Evolutionary conservation across 1,140 invertebrate species (phyloP).

Genomic region (Rhopalosiphum maidis): DNA sequence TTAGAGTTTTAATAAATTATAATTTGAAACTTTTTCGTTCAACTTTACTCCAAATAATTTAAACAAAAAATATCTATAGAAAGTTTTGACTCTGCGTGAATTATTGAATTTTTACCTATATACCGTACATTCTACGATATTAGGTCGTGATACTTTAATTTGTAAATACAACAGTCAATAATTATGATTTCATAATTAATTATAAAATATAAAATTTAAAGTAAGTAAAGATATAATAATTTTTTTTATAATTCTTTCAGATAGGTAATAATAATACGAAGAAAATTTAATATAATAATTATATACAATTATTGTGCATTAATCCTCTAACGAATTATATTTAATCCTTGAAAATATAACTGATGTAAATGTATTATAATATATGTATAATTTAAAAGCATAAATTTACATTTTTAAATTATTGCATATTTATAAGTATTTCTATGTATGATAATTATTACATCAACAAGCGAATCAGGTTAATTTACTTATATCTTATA

Average conservation of each 20-base stretch:
- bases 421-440: too few species aligned
- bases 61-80: neutral
- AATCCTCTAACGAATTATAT: neutral
- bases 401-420: neutral
- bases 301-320: neutral
- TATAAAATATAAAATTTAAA: too few species aligned
- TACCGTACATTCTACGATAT: neutral
- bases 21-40: neutral
- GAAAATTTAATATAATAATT: too few species aligned
- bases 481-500: too few species aligned
- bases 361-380: neutral
- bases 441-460: too few species aligned
- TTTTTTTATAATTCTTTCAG: too few species aligned
- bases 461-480: too few species aligned
- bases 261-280: too few species aligned
- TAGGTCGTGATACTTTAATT: neutral
- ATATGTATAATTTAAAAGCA: too few species aligned
- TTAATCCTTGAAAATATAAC: neutral
- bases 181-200: too few species aligned
- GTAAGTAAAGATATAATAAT: too few species aligned
- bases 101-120: neutral
- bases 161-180: neutral
- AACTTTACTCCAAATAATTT: neutral
- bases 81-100: neutral
- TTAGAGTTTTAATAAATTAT: constrained; percentile 7